A percentile compares a stretch with the other conserved stretches of the same genome.
These are phyloP conservation scores for Peromyscus californicus DNA, from an alignment of 2,113 vertebrate species.

Conservation along the genomic window DNA sequence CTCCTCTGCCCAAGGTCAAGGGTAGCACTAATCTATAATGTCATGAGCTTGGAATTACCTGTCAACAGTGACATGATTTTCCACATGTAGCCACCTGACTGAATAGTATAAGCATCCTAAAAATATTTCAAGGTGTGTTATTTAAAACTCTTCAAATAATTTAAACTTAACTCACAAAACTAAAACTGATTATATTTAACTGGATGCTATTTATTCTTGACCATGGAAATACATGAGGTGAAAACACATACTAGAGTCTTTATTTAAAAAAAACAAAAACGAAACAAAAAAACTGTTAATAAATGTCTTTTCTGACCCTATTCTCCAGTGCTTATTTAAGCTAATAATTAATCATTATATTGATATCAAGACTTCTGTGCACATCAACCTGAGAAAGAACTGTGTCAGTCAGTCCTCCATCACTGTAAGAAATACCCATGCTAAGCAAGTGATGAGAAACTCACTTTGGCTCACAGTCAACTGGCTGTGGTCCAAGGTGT, in stretches of 20 bases:
- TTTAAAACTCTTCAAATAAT: not conserved
- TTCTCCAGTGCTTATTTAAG: not conserved
- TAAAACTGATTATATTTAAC: not conserved
- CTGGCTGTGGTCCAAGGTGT: not conserved
- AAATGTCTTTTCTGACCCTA: not conserved
- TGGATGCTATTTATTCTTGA: not conserved
- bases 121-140: not conserved
- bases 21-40: not conserved
- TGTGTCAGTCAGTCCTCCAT: not conserved
- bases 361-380: not conserved
- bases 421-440: not conserved
- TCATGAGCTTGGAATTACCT: not conserved
- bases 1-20: not conserved
- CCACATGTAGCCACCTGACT: not conserved
- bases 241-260: not conserved
- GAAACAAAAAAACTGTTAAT: not conserved
- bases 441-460: no score
- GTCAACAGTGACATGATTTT: not conserved
- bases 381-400: not conserved
- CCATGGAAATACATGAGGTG: not conserved
- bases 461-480: not conserved
- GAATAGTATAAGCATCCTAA: not conserved
- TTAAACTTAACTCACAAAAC: not conserved
- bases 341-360: not conserved
- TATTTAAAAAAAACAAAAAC: not conserved